These are phyloP conservation scores for Callimorpha dominula DNA, from an alignment of 2,888 invertebrate species.

Conservation along the genomic window DNA sequence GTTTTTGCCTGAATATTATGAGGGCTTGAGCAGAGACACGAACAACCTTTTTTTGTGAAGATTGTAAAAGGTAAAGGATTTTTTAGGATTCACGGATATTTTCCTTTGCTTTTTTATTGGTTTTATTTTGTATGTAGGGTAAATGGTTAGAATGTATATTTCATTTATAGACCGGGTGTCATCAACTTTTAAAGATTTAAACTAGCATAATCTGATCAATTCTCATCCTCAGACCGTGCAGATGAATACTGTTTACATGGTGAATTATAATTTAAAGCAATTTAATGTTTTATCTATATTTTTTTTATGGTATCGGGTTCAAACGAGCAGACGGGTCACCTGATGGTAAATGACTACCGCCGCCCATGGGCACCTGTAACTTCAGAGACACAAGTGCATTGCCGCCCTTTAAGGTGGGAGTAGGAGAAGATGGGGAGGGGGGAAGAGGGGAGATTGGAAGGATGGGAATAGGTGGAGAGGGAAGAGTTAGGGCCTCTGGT, in stretches of 20 bases:
- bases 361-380: no score
- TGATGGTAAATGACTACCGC: no score
- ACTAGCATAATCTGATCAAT: not conserved
- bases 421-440: no score
- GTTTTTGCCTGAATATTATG: slow-evolving; percentile 51
- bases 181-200: slow-evolving; percentile 29
- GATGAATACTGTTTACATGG: not conserved
- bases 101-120: slow-evolving; percentile 48
- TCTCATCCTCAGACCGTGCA: not conserved
- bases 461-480: no score
- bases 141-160: slow-evolving; percentile 46
- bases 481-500: no score
- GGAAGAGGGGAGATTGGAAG: no score
- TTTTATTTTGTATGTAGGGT: slow-evolving; percentile 40
- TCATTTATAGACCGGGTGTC: slow-evolving; percentile 37
- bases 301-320: no score
- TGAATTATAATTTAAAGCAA: not conserved
- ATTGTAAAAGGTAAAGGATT: slow-evolving; percentile 50
- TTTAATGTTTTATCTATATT: no score
- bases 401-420: no score
- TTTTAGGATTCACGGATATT: slow-evolving; percentile 45
- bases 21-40: slow-evolving; percentile 36
- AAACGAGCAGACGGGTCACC: no score
- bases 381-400: no score
- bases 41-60: slow-evolving; percentile 49